Conservation (phyloP, 2,888 invertebrate species). For the Cenopis cana region DNA sequence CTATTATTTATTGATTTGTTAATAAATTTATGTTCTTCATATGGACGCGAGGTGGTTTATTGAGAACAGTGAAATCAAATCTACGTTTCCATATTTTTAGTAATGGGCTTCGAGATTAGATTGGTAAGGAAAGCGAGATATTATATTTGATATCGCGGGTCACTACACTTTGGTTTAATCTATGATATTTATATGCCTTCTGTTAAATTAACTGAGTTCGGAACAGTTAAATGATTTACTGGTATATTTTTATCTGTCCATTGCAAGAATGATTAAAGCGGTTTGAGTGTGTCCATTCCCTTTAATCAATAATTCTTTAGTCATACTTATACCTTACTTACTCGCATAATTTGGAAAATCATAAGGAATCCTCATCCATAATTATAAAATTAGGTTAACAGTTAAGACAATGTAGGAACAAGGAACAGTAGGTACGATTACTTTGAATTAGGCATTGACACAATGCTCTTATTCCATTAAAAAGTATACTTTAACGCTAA, state of each 20-base stretch:
- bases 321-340: too few species aligned
- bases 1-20: conserved; percentile 77
- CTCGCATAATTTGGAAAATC: too few species aligned
- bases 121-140: conserved; percentile 41
- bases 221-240: neutral
- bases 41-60: conserved; percentile 62
- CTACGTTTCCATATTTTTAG: conserved; percentile 50
- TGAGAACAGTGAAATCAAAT: conserved; percentile 63
- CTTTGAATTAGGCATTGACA: too few species aligned
- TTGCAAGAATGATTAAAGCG: neutral
- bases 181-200: conserved; percentile 18
- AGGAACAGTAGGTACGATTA: too few species aligned
- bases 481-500: too few species aligned
- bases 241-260: neutral
- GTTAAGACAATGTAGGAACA: too few species aligned
- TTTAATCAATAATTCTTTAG: too few species aligned
- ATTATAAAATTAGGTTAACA: too few species aligned
- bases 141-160: conserved; percentile 33
- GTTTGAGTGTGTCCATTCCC: neutral
- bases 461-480: too few species aligned
- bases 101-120: conserved; percentile 53
- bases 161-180: conserved; percentile 9
- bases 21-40: conserved; percentile 75
- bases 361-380: neutral
- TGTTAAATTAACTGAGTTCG: conserved; percentile 11